A percentile compares a stretch with the other conserved stretches of the same genome.
phyloP scores from a whole-genome alignment of 2,797 vertebrate species.

The Galagoides demidoff region DNA sequence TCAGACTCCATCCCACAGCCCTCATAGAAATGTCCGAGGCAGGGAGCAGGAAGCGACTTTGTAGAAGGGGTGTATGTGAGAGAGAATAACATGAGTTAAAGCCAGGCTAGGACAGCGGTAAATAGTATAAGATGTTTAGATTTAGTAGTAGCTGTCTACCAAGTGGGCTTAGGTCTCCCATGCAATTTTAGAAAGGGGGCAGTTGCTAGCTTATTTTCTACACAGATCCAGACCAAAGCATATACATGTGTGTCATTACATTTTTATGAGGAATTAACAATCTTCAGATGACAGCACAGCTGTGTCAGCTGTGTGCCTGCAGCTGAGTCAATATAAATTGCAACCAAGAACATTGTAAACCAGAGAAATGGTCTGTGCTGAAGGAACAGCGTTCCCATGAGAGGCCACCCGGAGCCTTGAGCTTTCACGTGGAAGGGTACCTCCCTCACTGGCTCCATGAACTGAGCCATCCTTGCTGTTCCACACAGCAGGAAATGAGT shows the following conservation, averaged over 20 bases:
- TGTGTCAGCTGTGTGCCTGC: conserved; percentile 52
- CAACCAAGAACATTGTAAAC: conserved; percentile 39
- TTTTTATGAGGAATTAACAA: conserved; percentile 59
- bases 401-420: not conserved
- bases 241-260: not conserved
- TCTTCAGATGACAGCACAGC: conserved; percentile 54
- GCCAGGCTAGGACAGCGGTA: not conserved
- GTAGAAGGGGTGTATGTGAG: not conserved
- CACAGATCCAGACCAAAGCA: conserved; percentile 32
- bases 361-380: conserved; percentile 39
- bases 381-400: conserved; percentile 11
- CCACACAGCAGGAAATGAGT: not conserved
- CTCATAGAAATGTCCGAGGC: not conserved
- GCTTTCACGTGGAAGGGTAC: not conserved
- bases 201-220: conserved; percentile 61
- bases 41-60: not conserved
- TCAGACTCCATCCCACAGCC: not conserved
- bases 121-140: not conserved
- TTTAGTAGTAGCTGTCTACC: not conserved
- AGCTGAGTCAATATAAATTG: conserved; percentile 69
- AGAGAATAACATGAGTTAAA: not conserved
- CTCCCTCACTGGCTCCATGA: not conserved
- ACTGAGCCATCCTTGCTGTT: not conserved
- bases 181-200: not conserved
- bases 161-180: not conserved